Conservation (phyloP, 1,140 invertebrate species). For the Trichonephila clavata region DNA sequence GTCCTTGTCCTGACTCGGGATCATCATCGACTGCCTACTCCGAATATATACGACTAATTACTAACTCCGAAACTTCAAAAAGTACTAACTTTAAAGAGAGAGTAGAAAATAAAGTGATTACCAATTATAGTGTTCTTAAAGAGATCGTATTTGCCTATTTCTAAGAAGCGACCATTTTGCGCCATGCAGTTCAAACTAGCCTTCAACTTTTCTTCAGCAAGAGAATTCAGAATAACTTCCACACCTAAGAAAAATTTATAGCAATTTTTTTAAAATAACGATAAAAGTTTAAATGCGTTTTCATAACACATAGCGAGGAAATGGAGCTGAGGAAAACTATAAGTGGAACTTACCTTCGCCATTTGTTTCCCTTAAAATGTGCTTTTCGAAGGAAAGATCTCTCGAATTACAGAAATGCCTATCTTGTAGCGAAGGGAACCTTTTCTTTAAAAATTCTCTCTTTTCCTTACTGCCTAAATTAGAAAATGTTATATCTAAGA, state of each 20-base stretch:
- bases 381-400: slow-evolving; percentile 93
- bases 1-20: background rate
- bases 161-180: slow-evolving; percentile 94
- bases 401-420: slow-evolving; percentile 95
- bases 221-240: slow-evolving; percentile 86
- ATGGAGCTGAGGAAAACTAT: background rate
- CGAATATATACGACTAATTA: background rate
- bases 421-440: slow-evolving; percentile 91
- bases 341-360: slow-evolving; percentile 81
- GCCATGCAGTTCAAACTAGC: slow-evolving; percentile 95
- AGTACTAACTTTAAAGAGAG: background rate
- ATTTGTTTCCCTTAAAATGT: slow-evolving; percentile 88
- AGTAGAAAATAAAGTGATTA: background rate
- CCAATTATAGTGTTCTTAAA: slow-evolving; percentile 91
- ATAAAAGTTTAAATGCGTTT: background rate
- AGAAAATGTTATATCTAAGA: background rate
- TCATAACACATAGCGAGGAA: background rate
- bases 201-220: slow-evolving; percentile 88
- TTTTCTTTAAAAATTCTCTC: slow-evolving; percentile 91
- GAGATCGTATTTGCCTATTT: slow-evolving; percentile 98
- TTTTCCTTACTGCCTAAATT: slow-evolving; percentile 87
- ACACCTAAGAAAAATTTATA: slow-evolving; percentile 82
- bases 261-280: background rate
- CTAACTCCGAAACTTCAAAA: background rate
- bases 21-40: too few species aligned